A percentile compares a stretch with the other conserved stretches of the same genome.
These are phyloP conservation scores for Rutilus rutilus DNA, from an alignment of 2,113 vertebrate genomes.

Conservation along the genomic window DNA sequence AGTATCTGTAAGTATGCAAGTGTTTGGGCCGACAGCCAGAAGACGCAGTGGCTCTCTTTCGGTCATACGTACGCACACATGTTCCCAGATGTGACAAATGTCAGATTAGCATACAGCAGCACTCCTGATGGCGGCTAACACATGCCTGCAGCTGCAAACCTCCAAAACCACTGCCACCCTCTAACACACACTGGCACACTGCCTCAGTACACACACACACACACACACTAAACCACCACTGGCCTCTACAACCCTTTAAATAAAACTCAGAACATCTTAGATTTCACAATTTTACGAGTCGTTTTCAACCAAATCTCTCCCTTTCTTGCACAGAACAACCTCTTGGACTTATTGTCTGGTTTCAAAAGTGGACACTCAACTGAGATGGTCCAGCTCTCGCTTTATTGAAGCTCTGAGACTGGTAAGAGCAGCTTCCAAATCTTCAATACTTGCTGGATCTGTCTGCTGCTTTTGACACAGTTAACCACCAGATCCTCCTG, in stretches of 20 bases:
- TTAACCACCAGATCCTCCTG: no score
- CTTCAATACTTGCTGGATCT: no score
- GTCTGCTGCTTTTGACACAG: no score
- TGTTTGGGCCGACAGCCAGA: constrained; percentile 10
- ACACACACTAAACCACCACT: not conserved
- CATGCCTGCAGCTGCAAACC: constrained; percentile 39
- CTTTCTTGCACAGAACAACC: no score
- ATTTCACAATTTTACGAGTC: no score
- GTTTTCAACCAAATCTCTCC: no score
- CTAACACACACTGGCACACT: constrained; percentile 32
- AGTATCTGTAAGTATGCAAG: not conserved
- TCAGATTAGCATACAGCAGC: constrained; percentile 62
- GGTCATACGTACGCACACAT: constrained; percentile 22
- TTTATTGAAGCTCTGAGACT: no score
- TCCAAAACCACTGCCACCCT: constrained; percentile 36
- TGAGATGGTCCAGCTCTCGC: no score
- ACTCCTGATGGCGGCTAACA: constrained; percentile 26
- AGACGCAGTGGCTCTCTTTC: not conserved
- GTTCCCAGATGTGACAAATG: constrained; percentile 58
- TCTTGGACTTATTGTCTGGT: no score
- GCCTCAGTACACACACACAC: not conserved
- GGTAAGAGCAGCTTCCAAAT: no score
- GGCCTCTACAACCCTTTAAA: not conserved
- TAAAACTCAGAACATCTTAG: not conserved
- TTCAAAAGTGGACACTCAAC: no score